Base-by-base conservation (phyloP, 2,888 invertebrate genomes). In the Nasonia oneida region DNA sequence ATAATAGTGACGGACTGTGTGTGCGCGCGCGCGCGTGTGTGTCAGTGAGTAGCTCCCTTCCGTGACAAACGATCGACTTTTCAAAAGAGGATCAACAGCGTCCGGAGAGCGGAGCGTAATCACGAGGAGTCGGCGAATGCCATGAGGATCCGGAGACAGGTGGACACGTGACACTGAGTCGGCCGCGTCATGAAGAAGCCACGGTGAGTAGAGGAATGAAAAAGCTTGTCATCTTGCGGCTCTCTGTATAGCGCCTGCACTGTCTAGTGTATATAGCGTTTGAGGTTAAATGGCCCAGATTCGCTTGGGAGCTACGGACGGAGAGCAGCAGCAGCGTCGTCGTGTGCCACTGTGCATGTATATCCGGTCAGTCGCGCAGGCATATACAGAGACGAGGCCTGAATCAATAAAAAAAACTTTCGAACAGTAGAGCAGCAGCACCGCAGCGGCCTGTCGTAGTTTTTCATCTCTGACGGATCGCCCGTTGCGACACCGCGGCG, bases 161-260 rank as follows among this genome's bases (percentile, higher is more conserved):
- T 84, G 87, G 81, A 79, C 87, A 86, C 86, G 84, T 86, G 86
- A 86, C 86, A 86, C 73, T 42, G 23, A 39, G 73, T 42, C 50
- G 80, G 15, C 79, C 82, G 74, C 87, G 85, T 85, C 83, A 87
- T 87, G 87, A 87, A 81, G 85, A 87, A 87, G 42, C 73, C 82
- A 82, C 79, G 87, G 87, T 87, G 74, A 87, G 87, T 83, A 18
- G 1, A 64, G 2, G 10, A 29, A 64, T 18, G 15, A 57, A 5
- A n/a, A 57, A 50, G 15, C 42, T 61, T 14, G n/a, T 39, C 42
- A 14, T 33, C n/a, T 15, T 61, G 4, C 5, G 29, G 29, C 29
- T 29, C 29, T 29, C 6, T 8, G 15, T 23, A 8, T 61, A 61
- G 53, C 37, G 53, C 53, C 3, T n/a, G 29, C 29, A n/a, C 1